Conservation (phyloP, 2,113 vertebrate genomes). For the Ciconia maguari region DNA sequence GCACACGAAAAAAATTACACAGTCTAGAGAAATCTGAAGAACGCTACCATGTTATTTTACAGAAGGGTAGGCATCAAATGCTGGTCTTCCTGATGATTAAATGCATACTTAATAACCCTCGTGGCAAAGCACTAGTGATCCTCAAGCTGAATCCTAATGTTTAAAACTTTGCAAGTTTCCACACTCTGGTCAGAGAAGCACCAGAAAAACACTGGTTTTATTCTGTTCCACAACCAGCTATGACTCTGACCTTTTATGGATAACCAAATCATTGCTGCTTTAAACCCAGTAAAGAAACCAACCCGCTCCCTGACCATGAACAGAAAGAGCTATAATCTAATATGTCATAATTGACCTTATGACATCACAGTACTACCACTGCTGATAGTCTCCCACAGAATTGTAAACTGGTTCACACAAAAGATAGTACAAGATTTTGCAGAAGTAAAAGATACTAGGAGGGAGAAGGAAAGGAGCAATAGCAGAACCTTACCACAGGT, state of each 20-base stretch:
- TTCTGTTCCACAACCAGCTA: not conserved
- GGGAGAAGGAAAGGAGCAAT: not conserved
- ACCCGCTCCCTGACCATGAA: not conserved
- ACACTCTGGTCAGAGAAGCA: not conserved
- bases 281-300: not conserved
- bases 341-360: not conserved
- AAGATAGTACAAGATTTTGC: not conserved
- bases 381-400: not conserved
- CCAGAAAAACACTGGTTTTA: not conserved
- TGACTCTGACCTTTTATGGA: not conserved
- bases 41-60: not conserved
- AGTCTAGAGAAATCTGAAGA: not conserved
- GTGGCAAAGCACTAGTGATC: not conserved
- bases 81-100: not conserved
- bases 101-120: not conserved
- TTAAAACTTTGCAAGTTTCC: not conserved
- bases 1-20: accelerated
- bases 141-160: not conserved
- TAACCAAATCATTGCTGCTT: not conserved
- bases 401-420: not conserved
- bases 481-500: not conserved
- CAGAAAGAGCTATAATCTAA: not conserved
- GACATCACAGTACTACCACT: not conserved
- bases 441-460: not conserved
- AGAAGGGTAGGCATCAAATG: not conserved